phyloP scores from a whole-genome alignment of 2,113 vertebrate species.

The Pomatorhinus ruficollis region DNA sequence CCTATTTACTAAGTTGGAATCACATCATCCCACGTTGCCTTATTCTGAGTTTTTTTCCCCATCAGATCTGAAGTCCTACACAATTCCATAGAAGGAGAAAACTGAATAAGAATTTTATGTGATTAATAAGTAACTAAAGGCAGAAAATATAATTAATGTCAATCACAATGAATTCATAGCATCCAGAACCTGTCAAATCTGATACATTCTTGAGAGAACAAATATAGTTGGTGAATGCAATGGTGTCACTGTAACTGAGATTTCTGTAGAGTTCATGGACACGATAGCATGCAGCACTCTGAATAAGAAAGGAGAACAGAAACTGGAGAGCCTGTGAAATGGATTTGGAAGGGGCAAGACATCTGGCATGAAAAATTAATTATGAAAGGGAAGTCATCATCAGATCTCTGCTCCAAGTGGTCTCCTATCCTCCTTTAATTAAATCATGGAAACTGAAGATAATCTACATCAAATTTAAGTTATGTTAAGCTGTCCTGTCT shows the following conservation, averaged over 20 bases:
- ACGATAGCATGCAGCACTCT: neutral
- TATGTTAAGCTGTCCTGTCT: neutral
- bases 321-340: neutral
- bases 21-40: neutral
- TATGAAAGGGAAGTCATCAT: neutral
- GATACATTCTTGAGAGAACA: neutral
- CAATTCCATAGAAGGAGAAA: constrained; percentile 14
- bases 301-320: neutral
- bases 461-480: neutral
- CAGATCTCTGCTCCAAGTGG: neutral
- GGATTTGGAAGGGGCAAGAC: neutral
- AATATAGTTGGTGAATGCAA: neutral
- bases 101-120: neutral
- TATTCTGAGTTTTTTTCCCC: neutral
- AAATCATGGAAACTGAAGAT: neutral
- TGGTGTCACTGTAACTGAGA: neutral
- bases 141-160: constrained; percentile 61
- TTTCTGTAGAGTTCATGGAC: neutral
- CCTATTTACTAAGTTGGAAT: neutral
- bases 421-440: neutral
- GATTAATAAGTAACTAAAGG: constrained; percentile 44
- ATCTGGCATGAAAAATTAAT: neutral
- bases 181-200: constrained; percentile 49
- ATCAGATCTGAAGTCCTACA: constrained; percentile 24
- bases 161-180: constrained; percentile 45